Evolutionary conservation across 2,113 vertebrate genomes (phyloP).

Genomic region (Pelecanoides urinatrix): DNA sequence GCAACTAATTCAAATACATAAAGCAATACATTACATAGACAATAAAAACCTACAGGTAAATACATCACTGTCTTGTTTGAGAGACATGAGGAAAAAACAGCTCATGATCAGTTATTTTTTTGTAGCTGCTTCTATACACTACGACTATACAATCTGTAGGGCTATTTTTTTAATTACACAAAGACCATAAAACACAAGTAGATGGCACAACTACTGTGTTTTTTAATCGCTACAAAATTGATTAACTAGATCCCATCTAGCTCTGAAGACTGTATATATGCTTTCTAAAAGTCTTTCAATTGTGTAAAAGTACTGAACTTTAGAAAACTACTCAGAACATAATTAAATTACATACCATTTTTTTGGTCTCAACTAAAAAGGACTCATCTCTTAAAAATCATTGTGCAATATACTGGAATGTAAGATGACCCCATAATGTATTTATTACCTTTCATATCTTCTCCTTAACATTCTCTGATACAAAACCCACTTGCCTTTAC

Average conservation of each 20-base stretch:
- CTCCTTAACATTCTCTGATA: background rate
- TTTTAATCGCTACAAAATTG: background rate
- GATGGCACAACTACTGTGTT: background rate
- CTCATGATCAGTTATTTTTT: background rate
- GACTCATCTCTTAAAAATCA: background rate
- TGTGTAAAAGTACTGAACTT: background rate
- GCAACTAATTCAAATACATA: background rate
- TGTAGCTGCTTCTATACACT: background rate
- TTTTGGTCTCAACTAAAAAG: background rate
- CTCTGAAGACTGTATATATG: background rate
- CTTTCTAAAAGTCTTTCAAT: background rate
- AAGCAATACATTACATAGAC: background rate
- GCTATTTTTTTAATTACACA: background rate
- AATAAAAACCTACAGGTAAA: background rate
- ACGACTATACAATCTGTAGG: background rate
- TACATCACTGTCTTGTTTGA: background rate
- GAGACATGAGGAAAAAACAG: background rate
- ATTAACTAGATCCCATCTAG: background rate
- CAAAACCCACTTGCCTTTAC: background rate
- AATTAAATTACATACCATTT: background rate
- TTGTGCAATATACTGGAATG: background rate
- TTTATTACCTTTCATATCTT: background rate
- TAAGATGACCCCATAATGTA: background rate
- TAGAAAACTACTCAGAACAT: background rate
- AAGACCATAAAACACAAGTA: background rate